Evolutionary conservation across 2,888 invertebrate genomes (phyloP).

Genomic region (Drosophila recens): DNA sequence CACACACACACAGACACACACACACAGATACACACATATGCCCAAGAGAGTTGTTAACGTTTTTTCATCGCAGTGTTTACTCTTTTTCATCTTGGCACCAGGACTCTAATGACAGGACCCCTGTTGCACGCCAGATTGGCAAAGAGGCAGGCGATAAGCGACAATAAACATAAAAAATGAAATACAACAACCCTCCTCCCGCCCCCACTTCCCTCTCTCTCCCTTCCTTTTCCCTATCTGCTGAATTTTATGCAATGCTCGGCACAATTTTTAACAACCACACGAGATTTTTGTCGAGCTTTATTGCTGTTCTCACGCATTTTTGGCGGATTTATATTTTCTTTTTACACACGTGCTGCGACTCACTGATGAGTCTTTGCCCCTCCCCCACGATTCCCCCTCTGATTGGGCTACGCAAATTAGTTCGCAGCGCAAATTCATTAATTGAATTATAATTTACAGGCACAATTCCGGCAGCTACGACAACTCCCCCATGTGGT

Average conservation of each 20-base stretch:
- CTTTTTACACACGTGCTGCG: conserved; percentile 23
- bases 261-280: conserved; percentile 69
- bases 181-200: conserved; percentile 39
- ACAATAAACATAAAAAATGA: conserved; percentile 80
- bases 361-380: conserved; percentile 29
- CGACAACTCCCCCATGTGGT: neutral
- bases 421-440: conserved; percentile 70
- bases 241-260: conserved; percentile 51
- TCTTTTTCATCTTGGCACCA: conserved; percentile 76
- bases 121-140: conserved; percentile 30
- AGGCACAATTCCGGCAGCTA: conserved; percentile 39
- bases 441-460: conserved; percentile 78
- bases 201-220: neutral
- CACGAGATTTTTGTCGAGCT: conserved; percentile 65
- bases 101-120: conserved; percentile 73
- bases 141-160: conserved; percentile 61
- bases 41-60: conserved; percentile 82
- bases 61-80: conserved; percentile 76
- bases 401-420: conserved; percentile 55
- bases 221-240: neutral
- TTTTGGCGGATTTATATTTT: conserved; percentile 56
- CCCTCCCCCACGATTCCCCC: neutral
- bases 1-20: conserved; percentile 13
- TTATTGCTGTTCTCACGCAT: conserved; percentile 58
- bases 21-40: conserved; percentile 8